phyloP scores from a whole-genome alignment of 2,888 invertebrate genomes.

The Brenthis hecate region DNA sequence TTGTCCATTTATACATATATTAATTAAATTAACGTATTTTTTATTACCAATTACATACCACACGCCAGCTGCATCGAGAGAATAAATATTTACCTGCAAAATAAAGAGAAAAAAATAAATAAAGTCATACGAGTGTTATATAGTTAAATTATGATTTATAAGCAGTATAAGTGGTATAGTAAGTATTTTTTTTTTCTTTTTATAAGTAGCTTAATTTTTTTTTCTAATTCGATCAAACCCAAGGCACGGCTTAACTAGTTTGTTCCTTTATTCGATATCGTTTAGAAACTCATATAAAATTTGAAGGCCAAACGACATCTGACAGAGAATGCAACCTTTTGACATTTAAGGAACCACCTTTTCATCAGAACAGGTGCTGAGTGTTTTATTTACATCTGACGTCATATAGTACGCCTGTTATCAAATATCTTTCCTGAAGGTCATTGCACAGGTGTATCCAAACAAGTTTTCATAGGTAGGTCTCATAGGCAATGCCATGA shows the following conservation, averaged over 20 bases:
- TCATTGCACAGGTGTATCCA: constrained; percentile 29
- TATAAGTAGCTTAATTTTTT: too few species aligned
- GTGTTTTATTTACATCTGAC: constrained; percentile 32
- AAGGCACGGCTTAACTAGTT: not conserved
- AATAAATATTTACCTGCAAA: constrained; percentile 10
- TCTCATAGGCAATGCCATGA: constrained; percentile 7
- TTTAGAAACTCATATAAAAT: not conserved
- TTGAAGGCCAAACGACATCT: constrained; percentile 20
- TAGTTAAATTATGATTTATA: too few species aligned
- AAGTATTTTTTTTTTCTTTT: too few species aligned
- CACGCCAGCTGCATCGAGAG: not conserved
- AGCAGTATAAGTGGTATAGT: too few species aligned
- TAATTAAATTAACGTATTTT: too few species aligned
- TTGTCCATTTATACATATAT: too few species aligned
- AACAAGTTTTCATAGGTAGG: constrained; percentile 21
- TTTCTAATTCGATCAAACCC: too few species aligned
- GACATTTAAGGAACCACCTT: constrained; percentile 28
- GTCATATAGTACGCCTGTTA: constrained; percentile 23
- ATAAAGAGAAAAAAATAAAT: not conserved
- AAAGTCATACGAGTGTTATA: too few species aligned
- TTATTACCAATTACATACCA: constrained; percentile 9
- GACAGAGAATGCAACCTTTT: constrained; percentile 21
- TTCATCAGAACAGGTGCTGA: constrained; percentile 38
- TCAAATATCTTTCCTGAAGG: constrained; percentile 24
- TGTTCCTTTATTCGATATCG: not conserved